phyloP scores from a whole-genome alignment of 30 jellyfish, hydroid and myxozoan genomes.

The Cassiopea xamachana region DNA sequence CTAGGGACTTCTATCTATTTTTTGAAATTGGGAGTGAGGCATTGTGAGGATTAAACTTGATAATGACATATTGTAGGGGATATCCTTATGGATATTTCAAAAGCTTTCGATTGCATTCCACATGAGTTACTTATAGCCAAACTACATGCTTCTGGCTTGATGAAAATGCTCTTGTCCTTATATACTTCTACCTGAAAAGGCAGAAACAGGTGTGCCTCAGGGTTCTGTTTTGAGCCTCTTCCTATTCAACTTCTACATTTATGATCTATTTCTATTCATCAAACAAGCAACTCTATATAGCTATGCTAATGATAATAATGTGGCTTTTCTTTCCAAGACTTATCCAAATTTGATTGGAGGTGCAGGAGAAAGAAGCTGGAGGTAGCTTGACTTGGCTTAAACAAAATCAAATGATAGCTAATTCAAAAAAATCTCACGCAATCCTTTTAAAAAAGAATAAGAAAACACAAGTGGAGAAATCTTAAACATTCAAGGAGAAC shows the following conservation, averaged over 20 bases:
- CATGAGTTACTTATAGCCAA: not conserved
- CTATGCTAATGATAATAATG: constrained; percentile 27
- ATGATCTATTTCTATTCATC: not conserved
- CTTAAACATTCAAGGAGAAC: not conserved
- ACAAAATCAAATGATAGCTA: constrained; percentile 35
- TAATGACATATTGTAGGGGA: not conserved
- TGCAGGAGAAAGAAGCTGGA: constrained; percentile 26
- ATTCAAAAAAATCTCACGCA: constrained; percentile 19
- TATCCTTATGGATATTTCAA: not conserved
- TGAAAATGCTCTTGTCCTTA: not conserved
- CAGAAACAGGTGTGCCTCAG: not conserved
- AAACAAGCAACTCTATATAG: constrained; percentile 4
- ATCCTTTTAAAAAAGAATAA: not conserved
- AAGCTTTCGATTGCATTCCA: not conserved
- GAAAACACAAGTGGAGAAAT: not conserved
- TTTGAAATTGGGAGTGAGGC: too few relatives aligned
- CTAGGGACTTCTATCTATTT: too few relatives aligned
- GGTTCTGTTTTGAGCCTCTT: not conserved
- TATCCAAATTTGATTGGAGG: constrained; percentile 6
- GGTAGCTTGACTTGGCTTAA: constrained; percentile 31
- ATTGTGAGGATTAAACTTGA: not conserved
- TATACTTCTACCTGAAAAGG: not conserved
- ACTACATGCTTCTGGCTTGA: not conserved
- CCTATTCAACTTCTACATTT: not conserved
- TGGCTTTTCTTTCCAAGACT: constrained; percentile 13